phyloP scores from a whole-genome alignment of 2,888 invertebrate genomes.

The Tipula confusa region DNA sequence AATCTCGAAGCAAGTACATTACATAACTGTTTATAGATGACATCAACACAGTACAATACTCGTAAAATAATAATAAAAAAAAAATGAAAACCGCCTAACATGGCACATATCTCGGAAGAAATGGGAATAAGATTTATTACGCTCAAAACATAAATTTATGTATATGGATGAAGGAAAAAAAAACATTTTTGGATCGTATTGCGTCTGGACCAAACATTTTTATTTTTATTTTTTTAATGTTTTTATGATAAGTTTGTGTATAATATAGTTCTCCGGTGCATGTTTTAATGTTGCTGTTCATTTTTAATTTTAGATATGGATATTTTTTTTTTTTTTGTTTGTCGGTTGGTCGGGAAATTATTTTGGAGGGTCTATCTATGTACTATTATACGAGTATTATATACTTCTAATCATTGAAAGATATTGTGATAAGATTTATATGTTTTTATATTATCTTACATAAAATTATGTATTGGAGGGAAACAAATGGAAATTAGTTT shows the following conservation, averaged over 20 bases:
- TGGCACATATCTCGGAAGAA: constrained; percentile 27
- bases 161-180: background rate
- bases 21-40: background rate
- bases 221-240: constrained; percentile 5
- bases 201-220: constrained; percentile 29
- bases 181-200: constrained; percentile 10
- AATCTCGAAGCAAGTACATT: background rate
- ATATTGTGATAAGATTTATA: constrained; percentile 12
- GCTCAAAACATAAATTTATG: constrained; percentile 5
- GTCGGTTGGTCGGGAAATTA: background rate
- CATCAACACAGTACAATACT: background rate
- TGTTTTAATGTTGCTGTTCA: constrained; percentile 20
- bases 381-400: background rate
- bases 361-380: background rate
- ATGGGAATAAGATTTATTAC: constrained; percentile 27
- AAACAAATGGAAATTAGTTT: background rate
- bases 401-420: background rate
- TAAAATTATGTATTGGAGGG: background rate
- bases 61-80: no score
- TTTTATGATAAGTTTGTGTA: constrained; percentile 25
- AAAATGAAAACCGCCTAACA: background rate
- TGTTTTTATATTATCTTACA: background rate
- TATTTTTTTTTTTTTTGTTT: no score
- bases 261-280: constrained; percentile 3
- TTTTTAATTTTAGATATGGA: constrained; percentile 8